A percentile compares a stretch with the other conserved stretches of the same genome.
Evolutionary conservation across 2,113 vertebrate genomes (phyloP).

Genomic region (Todiramphus saurophagus): DNA sequence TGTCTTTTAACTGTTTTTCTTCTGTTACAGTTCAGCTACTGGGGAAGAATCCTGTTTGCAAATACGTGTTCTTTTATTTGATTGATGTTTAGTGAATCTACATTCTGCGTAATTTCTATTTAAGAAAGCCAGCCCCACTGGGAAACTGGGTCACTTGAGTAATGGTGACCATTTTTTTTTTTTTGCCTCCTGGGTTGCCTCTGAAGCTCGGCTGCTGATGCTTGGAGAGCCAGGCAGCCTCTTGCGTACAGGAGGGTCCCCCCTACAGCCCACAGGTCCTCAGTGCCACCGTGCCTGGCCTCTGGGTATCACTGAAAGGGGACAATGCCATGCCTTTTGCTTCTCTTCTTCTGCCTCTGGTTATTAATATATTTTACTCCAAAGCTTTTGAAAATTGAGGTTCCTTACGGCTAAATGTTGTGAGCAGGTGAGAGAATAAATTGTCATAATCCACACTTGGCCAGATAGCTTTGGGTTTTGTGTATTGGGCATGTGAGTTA

Average conservation of each 20-base stretch:
- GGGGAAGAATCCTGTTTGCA: neutral
- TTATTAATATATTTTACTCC: neutral
- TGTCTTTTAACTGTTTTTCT: neutral
- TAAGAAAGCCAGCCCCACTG: neutral
- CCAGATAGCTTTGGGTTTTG: neutral
- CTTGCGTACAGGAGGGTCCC: neutral
- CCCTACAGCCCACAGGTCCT: neutral
- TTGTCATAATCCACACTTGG: neutral
- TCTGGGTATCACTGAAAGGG: neutral
- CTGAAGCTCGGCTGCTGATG: neutral
- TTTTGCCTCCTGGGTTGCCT: neutral
- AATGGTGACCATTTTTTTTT: neutral
- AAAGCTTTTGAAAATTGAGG: neutral
- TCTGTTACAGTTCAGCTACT: neutral
- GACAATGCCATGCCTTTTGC: neutral
- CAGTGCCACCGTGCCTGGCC: no score
- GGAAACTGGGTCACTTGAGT: neutral
- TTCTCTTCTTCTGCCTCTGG: neutral
- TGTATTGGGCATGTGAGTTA: neutral
- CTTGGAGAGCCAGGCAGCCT: accelerated
- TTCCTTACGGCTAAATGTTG: neutral
- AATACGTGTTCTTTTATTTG: neutral
- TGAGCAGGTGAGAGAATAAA: neutral
- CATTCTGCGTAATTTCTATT: neutral
- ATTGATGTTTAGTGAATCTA: neutral